These are phyloP conservation scores for Sarcophaga variegata DNA, from an alignment of 2,888 invertebrate genomes.

Conservation along the genomic window DNA sequence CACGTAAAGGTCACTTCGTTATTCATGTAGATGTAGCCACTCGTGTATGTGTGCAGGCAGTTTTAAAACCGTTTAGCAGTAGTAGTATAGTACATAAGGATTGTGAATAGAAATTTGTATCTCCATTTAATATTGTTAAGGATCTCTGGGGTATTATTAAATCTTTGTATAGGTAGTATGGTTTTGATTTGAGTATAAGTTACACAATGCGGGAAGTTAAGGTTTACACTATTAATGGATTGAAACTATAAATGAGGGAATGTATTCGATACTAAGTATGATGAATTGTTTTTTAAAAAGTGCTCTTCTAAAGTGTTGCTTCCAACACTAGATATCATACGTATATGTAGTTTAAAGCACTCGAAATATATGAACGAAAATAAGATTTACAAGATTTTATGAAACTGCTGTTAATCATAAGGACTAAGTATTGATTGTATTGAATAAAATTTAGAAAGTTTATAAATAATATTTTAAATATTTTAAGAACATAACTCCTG, in stretches of 20 bases:
- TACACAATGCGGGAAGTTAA: not conserved
- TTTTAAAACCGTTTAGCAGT: not conserved
- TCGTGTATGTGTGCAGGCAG: not conserved
- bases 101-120: not conserved
- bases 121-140: constrained; percentile 28
- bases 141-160: constrained; percentile 19
- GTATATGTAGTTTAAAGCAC: no score
- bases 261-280: constrained; percentile 20
- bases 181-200: constrained; percentile 26
- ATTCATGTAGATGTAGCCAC: not conserved
- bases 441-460: no score
- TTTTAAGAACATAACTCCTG: no score
- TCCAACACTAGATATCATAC: no score
- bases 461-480: no score
- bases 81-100: not conserved
- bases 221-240: constrained; percentile 6
- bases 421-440: no score
- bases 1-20: constrained; percentile 40
- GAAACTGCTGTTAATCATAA: no score
- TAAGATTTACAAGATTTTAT: no score
- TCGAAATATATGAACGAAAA: no score
- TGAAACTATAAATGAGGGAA: constrained; percentile 31
- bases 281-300: not conserved
- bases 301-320: not conserved
- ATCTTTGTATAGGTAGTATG: not conserved